phyloP scores from a whole-genome alignment of 2,888 invertebrate species.

The Thecocarcelia acutangulata region DNA sequence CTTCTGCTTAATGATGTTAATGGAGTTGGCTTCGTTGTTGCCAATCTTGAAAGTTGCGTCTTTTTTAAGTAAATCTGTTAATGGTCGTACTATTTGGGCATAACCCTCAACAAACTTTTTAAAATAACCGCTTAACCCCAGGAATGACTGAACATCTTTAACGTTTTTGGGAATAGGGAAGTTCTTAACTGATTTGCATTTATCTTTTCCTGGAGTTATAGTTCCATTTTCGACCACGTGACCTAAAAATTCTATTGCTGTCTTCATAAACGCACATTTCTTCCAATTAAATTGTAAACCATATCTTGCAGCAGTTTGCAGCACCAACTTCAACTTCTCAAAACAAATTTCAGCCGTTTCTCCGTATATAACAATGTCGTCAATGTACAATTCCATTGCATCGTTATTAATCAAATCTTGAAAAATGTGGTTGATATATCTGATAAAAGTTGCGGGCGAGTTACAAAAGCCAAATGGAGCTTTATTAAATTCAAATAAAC shows the following conservation, averaged over 20 bases:
- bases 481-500: no score
- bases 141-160: not conserved
- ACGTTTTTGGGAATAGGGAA: not conserved
- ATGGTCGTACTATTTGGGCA: constrained; percentile 2
- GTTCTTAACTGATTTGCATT: not conserved
- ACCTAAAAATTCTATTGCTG: constrained; percentile 44
- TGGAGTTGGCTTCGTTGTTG: not conserved
- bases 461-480: no score
- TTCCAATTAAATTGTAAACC: constrained; percentile 41
- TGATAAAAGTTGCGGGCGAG: no score
- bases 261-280: constrained; percentile 30
- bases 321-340: not conserved
- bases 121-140: not conserved
- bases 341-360: constrained; percentile 1
- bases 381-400: constrained; percentile 15
- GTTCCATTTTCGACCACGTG: not conserved
- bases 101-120: constrained; percentile 4
- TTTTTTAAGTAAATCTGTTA: constrained; percentile 1
- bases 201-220: not conserved
- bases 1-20: not conserved
- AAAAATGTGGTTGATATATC: no score
- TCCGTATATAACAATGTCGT: not conserved
- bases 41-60: not conserved
- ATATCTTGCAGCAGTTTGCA: constrained; percentile 7
- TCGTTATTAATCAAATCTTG: constrained; percentile 10